A percentile compares a stretch with the other conserved stretches of the same genome.
phyloP scores from a whole-genome alignment of 2,888 invertebrate genomes.

The Nipponacmea schrenckii region DNA sequence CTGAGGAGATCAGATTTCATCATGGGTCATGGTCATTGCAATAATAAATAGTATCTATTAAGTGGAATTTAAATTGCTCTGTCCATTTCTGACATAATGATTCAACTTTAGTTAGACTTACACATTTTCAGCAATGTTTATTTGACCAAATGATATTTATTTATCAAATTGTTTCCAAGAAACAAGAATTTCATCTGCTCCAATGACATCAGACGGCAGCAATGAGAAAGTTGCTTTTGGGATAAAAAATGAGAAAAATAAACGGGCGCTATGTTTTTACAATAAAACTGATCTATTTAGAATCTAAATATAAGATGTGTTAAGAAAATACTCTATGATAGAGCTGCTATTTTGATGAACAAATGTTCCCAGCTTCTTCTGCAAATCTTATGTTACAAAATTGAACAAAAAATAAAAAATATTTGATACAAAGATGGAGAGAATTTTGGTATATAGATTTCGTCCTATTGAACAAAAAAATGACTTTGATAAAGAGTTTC shows the following conservation, averaged over 20 bases:
- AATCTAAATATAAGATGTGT: not conserved
- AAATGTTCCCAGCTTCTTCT: slow-evolving; percentile 3
- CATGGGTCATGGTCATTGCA: no score
- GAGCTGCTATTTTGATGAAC: not conserved
- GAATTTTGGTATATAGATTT: not conserved
- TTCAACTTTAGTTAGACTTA: not conserved
- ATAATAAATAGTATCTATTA: no score
- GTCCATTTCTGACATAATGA: no score
- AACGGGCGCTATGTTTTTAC: not conserved
- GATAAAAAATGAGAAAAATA: no score
- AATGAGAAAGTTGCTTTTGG: no score
- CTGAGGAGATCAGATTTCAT: no score
- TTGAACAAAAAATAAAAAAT: not conserved
- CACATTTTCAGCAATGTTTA: not conserved
- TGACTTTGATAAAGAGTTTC: no score
- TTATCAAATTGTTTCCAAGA: not conserved
- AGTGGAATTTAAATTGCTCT: no score
- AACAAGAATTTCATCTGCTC: not conserved
- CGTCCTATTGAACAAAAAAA: no score
- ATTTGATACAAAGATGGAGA: not conserved
- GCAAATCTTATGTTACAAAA: not conserved
- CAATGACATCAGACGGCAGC: not conserved
- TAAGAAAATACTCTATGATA: not conserved
- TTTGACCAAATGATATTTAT: not conserved
- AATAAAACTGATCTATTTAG: slow-evolving; percentile 2